Evolutionary conservation across 2,113 vertebrate species (phyloP).

Genomic region (Myiozetetes cayanensis): DNA sequence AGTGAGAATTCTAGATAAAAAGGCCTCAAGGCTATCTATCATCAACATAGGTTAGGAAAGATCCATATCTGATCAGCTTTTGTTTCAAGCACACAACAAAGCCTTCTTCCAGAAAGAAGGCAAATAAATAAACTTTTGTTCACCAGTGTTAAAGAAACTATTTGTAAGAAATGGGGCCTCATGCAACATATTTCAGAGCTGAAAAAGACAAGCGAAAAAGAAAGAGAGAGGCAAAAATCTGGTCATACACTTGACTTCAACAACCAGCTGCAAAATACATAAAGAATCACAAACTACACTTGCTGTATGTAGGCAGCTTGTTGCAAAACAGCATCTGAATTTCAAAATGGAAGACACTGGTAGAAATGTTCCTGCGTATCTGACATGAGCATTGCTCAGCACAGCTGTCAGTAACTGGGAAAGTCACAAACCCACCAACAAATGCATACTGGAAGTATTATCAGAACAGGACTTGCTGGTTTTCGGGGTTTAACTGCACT

Average conservation of each 20-base stretch:
- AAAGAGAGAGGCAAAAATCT: not conserved
- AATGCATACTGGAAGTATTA: not conserved
- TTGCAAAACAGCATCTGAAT: not conserved
- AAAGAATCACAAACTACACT: not conserved
- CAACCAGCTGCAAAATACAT: not conserved
- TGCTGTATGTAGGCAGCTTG: not conserved
- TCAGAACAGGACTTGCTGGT: not conserved
- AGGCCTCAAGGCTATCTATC: not conserved
- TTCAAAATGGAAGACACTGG: not conserved
- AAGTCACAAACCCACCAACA: not conserved
- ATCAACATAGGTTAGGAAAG: not conserved
- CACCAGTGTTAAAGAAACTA: not conserved
- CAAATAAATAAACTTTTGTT: slow-evolving; percentile 52
- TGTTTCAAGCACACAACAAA: slow-evolving; percentile 35
- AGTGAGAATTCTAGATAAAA: not conserved
- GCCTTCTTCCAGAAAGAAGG: not conserved
- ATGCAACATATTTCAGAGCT: slow-evolving; percentile 19
- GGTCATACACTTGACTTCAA: not conserved
- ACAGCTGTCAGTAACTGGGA: not conserved
- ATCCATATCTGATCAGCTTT: slow-evolving; percentile 8
- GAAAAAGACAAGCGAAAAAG: not conserved
- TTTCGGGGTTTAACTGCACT: not conserved
- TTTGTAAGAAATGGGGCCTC: slow-evolving; percentile 32
- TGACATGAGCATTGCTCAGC: not conserved
- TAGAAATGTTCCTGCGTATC: not conserved